These are phyloP conservation scores for Cartodere bifasciata DNA, from an alignment of 2,888 invertebrate genomes.

Conservation along the genomic window DNA sequence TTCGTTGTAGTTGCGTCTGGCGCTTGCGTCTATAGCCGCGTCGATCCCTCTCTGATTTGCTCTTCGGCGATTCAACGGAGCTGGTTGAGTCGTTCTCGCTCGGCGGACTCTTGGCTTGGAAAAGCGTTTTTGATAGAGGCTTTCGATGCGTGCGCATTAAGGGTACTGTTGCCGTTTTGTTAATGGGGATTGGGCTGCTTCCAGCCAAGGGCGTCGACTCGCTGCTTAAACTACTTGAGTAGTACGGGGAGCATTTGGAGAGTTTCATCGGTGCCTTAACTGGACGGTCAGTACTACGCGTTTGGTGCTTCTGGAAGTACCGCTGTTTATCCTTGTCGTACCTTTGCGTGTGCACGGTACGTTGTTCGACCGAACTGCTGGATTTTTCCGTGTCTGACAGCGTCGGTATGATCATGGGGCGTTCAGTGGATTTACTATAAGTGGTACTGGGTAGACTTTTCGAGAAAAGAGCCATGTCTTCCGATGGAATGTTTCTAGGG, in stretches of 20 bases:
- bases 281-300: slow-evolving; percentile 31
- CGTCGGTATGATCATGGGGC: slow-evolving; percentile 39
- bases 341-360: slow-evolving; percentile 30
- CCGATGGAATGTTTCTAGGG: slow-evolving; percentile 32
- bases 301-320: slow-evolving; percentile 27
- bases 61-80: slow-evolving; percentile 54
- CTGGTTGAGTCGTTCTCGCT: slow-evolving; percentile 67
- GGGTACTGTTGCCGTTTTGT: slow-evolving; percentile 42
- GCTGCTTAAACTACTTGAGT: slow-evolving; percentile 61
- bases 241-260: slow-evolving; percentile 60
- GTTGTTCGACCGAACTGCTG: slow-evolving; percentile 39
- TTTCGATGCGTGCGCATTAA: slow-evolving; percentile 31
- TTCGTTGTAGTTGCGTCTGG: slow-evolving; percentile 43
- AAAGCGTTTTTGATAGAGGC: slow-evolving; percentile 45
- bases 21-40: slow-evolving; percentile 56
- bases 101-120: slow-evolving; percentile 55
- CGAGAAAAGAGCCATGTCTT: slow-evolving; percentile 27
- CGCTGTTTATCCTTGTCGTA: slow-evolving; percentile 32
- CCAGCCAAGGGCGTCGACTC: slow-evolving; percentile 59
- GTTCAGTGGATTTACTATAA: slow-evolving; percentile 39
- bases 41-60: slow-evolving; percentile 38
- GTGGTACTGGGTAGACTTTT: slow-evolving; percentile 21
- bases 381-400: slow-evolving; percentile 38
- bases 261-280: slow-evolving; percentile 39
- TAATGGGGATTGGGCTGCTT: slow-evolving; percentile 43